phyloP scores from a whole-genome alignment of 2,888 invertebrate species.

The Dolichopus griseipennis region DNA sequence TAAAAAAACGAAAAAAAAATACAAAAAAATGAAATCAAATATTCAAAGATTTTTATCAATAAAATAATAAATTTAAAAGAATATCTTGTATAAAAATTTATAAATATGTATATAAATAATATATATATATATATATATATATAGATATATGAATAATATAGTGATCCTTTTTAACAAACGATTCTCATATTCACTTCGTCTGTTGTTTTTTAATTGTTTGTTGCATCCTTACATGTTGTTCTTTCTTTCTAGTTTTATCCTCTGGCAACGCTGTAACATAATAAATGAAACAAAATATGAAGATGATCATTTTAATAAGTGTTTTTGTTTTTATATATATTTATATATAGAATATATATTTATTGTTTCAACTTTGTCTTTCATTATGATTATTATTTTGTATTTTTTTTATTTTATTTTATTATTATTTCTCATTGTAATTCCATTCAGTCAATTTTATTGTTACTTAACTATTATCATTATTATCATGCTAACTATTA shows the following conservation, averaged over 20 bases:
- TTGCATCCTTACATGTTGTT: too few species aligned
- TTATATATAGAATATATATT: neutral
- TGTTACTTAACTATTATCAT: too few species aligned
- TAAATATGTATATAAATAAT: too few species aligned
- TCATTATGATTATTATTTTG: neutral
- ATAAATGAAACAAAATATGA: neutral
- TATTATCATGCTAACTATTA: too few species aligned
- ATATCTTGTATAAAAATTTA: neutral
- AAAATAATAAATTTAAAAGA: neutral
- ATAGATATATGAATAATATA: neutral
- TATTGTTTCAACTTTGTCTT: too few species aligned
- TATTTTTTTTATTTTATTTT: too few species aligned
- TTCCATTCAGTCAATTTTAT: too few species aligned
- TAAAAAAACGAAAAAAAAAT: neutral
- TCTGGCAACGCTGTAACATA: neutral
- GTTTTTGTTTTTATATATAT: neutral
- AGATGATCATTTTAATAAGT: neutral
- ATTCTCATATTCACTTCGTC: too few species aligned
- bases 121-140: neutral
- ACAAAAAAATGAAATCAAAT: neutral
- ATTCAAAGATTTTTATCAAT: neutral
- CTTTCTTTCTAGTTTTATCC: neutral
- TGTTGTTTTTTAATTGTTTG: neutral
- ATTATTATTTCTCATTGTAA: too few species aligned
- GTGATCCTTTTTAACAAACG: neutral